These are phyloP conservation scores for Homarus americanus DNA, from an alignment of 1,140 invertebrate genomes.

Conservation along the genomic window DNA sequence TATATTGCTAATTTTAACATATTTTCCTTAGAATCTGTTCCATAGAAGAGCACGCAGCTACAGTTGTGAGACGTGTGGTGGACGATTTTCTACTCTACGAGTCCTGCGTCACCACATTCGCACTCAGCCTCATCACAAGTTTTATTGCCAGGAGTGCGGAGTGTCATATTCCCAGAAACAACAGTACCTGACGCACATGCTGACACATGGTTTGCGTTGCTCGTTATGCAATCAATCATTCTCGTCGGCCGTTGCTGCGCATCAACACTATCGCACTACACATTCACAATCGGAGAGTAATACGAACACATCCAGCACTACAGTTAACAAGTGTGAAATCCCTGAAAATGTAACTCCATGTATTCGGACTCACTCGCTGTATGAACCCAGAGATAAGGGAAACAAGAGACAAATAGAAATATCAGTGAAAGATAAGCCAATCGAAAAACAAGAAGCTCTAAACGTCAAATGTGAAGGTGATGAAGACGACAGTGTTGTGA, in stretches of 20 bases:
- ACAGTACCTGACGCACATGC: constrained; percentile 32
- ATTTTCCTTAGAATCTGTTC: constrained; percentile 49
- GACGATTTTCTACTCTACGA: constrained; percentile 45
- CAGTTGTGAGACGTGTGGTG: constrained; percentile 52
- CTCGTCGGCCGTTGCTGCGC: constrained; percentile 23
- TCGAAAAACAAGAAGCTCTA: background rate
- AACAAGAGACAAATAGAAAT: background rate
- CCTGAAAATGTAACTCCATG: background rate
- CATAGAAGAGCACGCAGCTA: constrained; percentile 45
- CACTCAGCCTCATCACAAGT: constrained; percentile 49
- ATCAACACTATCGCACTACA: constrained; percentile 41
- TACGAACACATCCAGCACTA: background rate
- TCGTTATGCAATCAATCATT: constrained; percentile 35
- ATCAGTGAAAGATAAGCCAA: background rate
- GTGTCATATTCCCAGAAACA: constrained; percentile 20
- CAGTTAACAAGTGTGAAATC: background rate
- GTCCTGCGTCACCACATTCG: constrained; percentile 51
- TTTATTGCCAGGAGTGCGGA: constrained; percentile 57
- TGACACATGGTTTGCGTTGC: constrained; percentile 38
- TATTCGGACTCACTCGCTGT: constrained; percentile 3
- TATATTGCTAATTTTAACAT: too few species aligned
- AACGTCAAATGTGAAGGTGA: background rate
- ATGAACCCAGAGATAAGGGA: background rate
- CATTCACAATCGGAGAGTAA: constrained; percentile 7
- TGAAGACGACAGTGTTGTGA: background rate